A percentile compares a stretch with the other conserved stretches of the same genome.
Evolutionary conservation across 2,888 invertebrate species (phyloP).

Genomic region (Lysandra bellargus): DNA sequence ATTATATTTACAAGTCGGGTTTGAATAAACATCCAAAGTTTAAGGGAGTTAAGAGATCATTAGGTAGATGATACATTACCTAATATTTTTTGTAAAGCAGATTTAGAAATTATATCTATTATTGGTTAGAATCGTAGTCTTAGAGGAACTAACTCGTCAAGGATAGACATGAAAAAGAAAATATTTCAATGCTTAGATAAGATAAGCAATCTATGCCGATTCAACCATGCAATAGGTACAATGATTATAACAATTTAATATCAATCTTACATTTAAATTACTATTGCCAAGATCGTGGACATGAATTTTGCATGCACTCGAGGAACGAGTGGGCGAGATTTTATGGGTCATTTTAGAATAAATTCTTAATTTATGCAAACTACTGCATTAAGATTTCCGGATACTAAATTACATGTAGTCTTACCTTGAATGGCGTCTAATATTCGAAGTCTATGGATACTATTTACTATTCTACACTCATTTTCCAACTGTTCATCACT

Average conservation of each 20-base stretch:
- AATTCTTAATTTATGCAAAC: slow-evolving; percentile 11
- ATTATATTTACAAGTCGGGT: neutral
- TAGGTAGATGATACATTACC: neutral
- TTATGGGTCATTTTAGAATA: slow-evolving; percentile 16
- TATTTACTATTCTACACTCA: slow-evolving; percentile 96
- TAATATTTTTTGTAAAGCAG: neutral
- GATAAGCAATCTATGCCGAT: neutral
- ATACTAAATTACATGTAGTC: slow-evolving; percentile 10
- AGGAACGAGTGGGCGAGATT: slow-evolving; percentile 1
- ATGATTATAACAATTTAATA: neutral
- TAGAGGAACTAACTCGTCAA: slow-evolving; percentile 3
- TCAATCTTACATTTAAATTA: neutral
- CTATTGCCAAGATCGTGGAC: neutral
- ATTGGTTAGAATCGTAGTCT: slow-evolving; percentile 9
- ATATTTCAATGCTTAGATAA: neutral
- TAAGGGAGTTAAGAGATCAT: neutral
- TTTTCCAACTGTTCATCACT: slow-evolving; percentile 94
- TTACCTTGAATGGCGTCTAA: slow-evolving; percentile 90
- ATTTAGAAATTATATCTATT: neutral
- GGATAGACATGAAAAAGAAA: slow-evolving; percentile 28
- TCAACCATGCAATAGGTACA: neutral
- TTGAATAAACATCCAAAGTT: neutral
- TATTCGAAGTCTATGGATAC: slow-evolving; percentile 95
- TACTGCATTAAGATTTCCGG: slow-evolving; percentile 12
- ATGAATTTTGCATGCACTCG: slow-evolving; percentile 1